These are phyloP conservation scores for Rana temporaria DNA, from an alignment of 2,113 vertebrate species.

Conservation along the genomic window DNA sequence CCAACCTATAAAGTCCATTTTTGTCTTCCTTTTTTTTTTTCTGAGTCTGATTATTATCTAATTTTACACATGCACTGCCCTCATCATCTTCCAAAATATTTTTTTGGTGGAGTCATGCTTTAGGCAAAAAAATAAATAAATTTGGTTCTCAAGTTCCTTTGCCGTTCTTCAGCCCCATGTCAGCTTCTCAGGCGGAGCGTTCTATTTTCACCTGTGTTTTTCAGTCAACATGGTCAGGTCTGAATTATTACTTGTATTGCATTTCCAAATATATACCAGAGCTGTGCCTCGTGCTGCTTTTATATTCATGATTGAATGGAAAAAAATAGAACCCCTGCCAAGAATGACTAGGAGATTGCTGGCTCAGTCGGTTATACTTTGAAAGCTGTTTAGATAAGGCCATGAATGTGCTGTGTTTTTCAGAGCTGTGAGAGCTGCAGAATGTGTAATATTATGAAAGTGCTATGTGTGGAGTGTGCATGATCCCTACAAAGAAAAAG, in stretches of 20 bases:
- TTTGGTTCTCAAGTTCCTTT: too few relatives aligned
- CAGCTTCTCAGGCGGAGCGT: neutral
- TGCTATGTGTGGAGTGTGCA: constrained; percentile 40
- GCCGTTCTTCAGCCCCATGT: too few relatives aligned
- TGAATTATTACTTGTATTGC: constrained; percentile 34
- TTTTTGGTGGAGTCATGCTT: too few relatives aligned
- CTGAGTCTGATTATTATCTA: too few relatives aligned
- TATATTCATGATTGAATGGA: constrained; percentile 40
- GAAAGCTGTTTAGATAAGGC: constrained; percentile 43
- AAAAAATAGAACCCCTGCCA: constrained; percentile 39
- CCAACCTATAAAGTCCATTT: too few relatives aligned
- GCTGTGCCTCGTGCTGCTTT: neutral
- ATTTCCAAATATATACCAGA: constrained; percentile 32
- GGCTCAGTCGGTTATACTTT: constrained; percentile 14
- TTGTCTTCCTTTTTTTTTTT: too few relatives aligned
- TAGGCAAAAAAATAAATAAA: too few relatives aligned
- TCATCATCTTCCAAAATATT: too few relatives aligned
- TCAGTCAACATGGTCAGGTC: neutral
- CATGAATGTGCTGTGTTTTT: constrained; percentile 53
- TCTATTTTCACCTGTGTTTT: constrained; percentile 16
- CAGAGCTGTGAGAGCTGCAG: constrained; percentile 9
- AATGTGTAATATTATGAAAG: constrained; percentile 52
- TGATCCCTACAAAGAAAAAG: constrained; percentile 47
- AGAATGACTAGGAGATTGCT: constrained; percentile 29
- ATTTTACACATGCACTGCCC: too few relatives aligned